A percentile compares a stretch with the other conserved stretches of the same genome.
Evolutionary conservation across 2,888 invertebrate genomes (phyloP).

Genomic region (Phalera bucephala): DNA sequence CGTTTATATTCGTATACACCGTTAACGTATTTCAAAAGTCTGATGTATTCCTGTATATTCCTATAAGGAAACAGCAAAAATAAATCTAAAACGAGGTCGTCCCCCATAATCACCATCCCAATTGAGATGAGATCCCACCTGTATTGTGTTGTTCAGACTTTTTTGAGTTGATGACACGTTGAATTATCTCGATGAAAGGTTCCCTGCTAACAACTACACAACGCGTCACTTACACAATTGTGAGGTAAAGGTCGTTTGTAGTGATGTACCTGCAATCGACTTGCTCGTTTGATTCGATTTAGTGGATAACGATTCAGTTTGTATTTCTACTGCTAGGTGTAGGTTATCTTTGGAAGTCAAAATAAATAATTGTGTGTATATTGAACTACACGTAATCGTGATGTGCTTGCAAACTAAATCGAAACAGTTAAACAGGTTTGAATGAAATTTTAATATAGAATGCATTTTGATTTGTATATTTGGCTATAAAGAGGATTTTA

Average conservation of each 20-base stretch:
- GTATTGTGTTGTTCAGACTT: background rate
- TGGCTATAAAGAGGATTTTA: too few relatives aligned
- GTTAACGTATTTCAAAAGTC: too few relatives aligned
- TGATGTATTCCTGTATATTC: too few relatives aligned
- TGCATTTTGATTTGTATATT: too few relatives aligned
- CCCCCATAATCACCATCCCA: background rate
- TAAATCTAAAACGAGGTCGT: background rate
- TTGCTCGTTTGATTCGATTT: background rate
- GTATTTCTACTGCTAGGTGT: too few relatives aligned
- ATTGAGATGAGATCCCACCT: background rate
- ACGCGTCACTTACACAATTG: conserved; percentile 35
- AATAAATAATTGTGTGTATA: too few relatives aligned
- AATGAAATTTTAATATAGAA: too few relatives aligned
- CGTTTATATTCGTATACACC: too few relatives aligned
- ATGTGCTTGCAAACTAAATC: too few relatives aligned
- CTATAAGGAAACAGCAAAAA: background rate
- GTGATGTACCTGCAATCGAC: conserved; percentile 8
- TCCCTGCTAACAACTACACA: conserved; percentile 27
- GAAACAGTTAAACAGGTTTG: too few relatives aligned
- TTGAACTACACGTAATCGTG: too few relatives aligned
- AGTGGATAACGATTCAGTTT: background rate
- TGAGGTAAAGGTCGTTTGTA: conserved; percentile 37
- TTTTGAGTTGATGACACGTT: conserved; percentile 18
- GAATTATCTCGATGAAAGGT: conserved; percentile 31
- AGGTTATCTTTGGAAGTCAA: too few relatives aligned